Percentiles rank a stretch among this genome's conserved stretches.
These are phyloP conservation scores for Galeopsomyia nigrocyanea DNA, from an alignment of 2,888 invertebrate genomes.

Conservation along the genomic window DNA sequence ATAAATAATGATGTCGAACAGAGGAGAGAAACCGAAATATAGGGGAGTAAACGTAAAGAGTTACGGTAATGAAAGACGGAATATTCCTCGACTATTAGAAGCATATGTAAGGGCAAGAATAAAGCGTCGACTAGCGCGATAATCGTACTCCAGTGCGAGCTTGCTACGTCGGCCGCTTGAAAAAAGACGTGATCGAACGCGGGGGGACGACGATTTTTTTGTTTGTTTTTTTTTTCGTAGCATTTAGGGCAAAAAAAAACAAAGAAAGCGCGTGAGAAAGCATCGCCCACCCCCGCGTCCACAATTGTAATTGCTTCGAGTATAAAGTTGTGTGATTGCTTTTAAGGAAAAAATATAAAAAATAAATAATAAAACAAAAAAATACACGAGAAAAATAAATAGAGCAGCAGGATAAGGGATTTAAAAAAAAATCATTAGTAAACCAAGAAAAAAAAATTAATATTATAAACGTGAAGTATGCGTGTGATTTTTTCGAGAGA, in stretches of 20 bases:
- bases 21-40: conserved; percentile 17
- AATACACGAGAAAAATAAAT: conserved; percentile 29
- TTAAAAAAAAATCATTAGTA: conserved; percentile 44
- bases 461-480: background rate
- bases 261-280: conserved; percentile 34
- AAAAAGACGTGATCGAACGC: conserved; percentile 49
- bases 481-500: conserved; percentile 43
- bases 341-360: conserved; percentile 41
- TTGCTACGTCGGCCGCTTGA: conserved; percentile 41
- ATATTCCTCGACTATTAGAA: conserved; percentile 63
- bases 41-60: conserved; percentile 19
- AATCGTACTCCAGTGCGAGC: conserved; percentile 11
- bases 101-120: conserved; percentile 50
- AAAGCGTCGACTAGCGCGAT: conserved; percentile 8
- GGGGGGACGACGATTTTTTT: conserved; percentile 49
- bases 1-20: conserved; percentile 30
- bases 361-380: conserved; percentile 38
- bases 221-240: conserved; percentile 57
- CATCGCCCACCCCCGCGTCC: conserved; percentile 50
- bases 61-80: conserved; percentile 11
- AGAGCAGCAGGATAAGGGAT: conserved; percentile 17
- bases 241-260: conserved; percentile 52
- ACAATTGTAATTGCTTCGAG: conserved; percentile 51
- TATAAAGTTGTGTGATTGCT: conserved; percentile 50
- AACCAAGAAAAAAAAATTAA: conserved; percentile 52